These are phyloP conservation scores for Lasiurus cinereus DNA, from an alignment of 2,113 vertebrate species.

Conservation along the genomic window DNA sequence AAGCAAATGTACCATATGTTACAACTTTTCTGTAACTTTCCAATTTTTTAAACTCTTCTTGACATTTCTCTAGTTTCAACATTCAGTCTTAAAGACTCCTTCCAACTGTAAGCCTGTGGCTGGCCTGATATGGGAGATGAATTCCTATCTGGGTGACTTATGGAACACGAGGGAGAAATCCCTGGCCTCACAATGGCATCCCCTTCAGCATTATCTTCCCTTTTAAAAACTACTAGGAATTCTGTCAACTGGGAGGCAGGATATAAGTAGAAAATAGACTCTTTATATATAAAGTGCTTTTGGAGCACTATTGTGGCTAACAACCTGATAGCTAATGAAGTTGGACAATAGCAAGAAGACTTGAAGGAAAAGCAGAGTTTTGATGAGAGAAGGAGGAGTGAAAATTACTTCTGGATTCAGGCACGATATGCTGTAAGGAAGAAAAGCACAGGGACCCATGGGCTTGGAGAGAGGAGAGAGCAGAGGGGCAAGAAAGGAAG, in stretches of 20 bases:
- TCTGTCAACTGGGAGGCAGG: background rate
- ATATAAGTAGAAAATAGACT: background rate
- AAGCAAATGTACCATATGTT: constrained; percentile 25
- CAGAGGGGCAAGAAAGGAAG: background rate
- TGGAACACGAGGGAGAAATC: background rate
- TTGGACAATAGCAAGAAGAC: background rate
- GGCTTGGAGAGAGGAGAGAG: background rate
- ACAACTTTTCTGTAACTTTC: constrained; percentile 44
- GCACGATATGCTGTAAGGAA: background rate
- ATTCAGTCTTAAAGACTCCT: background rate
- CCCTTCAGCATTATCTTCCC: background rate
- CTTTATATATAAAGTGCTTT: background rate
- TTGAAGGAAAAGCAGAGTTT: background rate
- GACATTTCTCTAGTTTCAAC: background rate
- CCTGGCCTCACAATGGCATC: background rate
- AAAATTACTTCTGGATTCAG: background rate
- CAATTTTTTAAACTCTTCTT: constrained; percentile 19
- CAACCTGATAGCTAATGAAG: background rate
- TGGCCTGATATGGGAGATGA: background rate
- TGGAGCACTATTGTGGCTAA: background rate
- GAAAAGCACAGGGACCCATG: background rate
- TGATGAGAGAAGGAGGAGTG: background rate
- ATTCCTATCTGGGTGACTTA: background rate
- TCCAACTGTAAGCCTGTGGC: background rate
- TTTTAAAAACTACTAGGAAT: background rate